Percentiles rank a stretch among this genome's conserved stretches.
Conservation (phyloP, 2,797 vertebrate species). For the Vireo griseus region DNA sequence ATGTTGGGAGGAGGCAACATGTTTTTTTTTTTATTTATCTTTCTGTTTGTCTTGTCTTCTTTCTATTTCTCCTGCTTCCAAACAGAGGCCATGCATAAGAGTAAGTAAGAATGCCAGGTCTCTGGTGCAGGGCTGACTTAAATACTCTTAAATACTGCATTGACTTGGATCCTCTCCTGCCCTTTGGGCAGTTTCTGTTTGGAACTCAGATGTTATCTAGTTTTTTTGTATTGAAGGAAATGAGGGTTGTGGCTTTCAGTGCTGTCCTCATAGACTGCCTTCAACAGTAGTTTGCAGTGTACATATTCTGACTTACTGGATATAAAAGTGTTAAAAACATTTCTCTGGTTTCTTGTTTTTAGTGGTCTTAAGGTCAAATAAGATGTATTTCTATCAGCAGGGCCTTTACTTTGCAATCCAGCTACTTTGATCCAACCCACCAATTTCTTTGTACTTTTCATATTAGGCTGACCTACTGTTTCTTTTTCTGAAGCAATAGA, state of each 20-base stretch:
- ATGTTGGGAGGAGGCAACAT: fast-evolving
- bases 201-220: background rate
- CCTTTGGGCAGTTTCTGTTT: background rate
- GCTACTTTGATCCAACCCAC: background rate
- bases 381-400: background rate
- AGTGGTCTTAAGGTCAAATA: background rate
- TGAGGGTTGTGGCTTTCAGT: background rate
- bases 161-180: background rate
- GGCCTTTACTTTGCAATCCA: background rate
- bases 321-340: background rate
- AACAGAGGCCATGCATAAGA: background rate
- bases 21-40: background rate
- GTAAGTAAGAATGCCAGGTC: background rate
- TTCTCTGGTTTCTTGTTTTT: background rate
- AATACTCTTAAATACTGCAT: background rate
- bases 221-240: background rate
- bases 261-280: background rate
- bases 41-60: background rate
- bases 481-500: background rate
- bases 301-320: background rate
- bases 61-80: background rate
- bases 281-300: background rate
- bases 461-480: background rate
- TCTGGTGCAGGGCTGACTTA: background rate
- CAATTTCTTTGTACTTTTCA: background rate